Base-by-base conservation (phyloP, 2,113 vertebrate genomes). In the Verasper variegatus region DNA sequence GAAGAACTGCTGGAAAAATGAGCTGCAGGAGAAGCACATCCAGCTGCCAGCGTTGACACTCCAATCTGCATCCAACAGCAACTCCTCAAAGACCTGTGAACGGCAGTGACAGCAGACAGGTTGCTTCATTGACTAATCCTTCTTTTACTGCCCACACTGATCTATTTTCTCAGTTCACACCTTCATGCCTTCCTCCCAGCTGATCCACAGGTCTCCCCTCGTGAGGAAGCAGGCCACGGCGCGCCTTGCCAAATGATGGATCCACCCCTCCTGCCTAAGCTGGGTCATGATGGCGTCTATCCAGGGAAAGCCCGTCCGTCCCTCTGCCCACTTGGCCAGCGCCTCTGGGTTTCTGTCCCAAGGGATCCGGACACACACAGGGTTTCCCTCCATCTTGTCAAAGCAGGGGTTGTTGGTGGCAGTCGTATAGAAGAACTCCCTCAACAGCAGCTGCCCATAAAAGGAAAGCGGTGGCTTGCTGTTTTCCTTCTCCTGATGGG, bases 101-200 rank as follows among this genome's bases (percentile, higher is more conserved):
- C 23, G 49, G 42, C 23, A 64, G 7, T 6, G 17, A 63, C 35
- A 64, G 12, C 10, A 21, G 26, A 60, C 2, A 4, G 54, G 45
- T 10, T 17, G 23, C 17, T 58, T 40, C 1, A 49, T 49, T 70
- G n/a, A 57, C 12, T 51, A 1, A 27, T 15, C 2, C 13, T 52
- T 52, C 20, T 9, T 52, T n/a, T n/a, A 52, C 3, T 14, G 40
- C 2, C 40, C 9, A 11, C 13, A 42, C 8, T 40, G 37, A 52
- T 52, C 20, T 10, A 12, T 27, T 68, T 52, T 54, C 27, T 72
- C 4, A 1, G 0, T 24, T 49, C 49, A 49, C 88, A 97, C 97
- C 95, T 97, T 98, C 96, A 99, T 95, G 84, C 97, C 98, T 94
- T 99, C 98, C 81, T 99, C 98, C 97, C 98, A 99, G 88, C 96